Evolutionary conservation across 2,888 invertebrate genomes (phyloP).

Genomic region (Tetragonisca angustula): DNA sequence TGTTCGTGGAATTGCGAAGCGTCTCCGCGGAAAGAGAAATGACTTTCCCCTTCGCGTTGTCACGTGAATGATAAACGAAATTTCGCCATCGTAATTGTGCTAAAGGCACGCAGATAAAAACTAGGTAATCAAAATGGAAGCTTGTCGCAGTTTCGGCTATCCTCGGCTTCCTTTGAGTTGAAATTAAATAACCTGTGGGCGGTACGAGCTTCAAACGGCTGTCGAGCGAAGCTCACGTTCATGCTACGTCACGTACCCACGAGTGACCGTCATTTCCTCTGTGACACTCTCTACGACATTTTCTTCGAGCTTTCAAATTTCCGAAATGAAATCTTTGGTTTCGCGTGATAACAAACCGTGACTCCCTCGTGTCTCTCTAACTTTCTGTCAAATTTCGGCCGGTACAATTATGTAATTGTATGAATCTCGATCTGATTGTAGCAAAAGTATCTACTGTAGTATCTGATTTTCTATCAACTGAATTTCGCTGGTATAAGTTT

Average conservation of each 20-base stretch:
- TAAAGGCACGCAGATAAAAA: slow-evolving; percentile 6
- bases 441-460: too few relatives aligned
- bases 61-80: slow-evolving; percentile 7
- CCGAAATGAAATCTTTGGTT: not conserved
- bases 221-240: slow-evolving; percentile 25
- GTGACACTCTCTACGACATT: slow-evolving; percentile 9
- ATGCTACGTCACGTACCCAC: slow-evolving; percentile 73
- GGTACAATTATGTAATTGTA: not conserved
- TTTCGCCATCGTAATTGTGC: not conserved
- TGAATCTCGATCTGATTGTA: too few relatives aligned
- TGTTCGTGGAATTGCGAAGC: slow-evolving; percentile 10
- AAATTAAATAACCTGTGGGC: slow-evolving; percentile 26
- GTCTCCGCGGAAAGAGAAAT: not conserved
- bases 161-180: slow-evolving; percentile 9
- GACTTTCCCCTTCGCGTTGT: not conserved
- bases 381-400: slow-evolving; percentile 70
- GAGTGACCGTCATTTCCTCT: slow-evolving; percentile 52
- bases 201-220: slow-evolving; percentile 19
- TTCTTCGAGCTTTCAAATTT: slow-evolving; percentile 10
- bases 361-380: slow-evolving; percentile 71
- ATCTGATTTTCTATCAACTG: too few relatives aligned
- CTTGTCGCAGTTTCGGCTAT: not conserved
- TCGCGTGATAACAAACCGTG: slow-evolving; percentile 62
- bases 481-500: too few relatives aligned
- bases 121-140: slow-evolving; percentile 39